A percentile compares a stretch with the other conserved stretches of the same genome.
phyloP scores from a whole-genome alignment of 1,140 invertebrate species.

The Dufourea novaeangliae region DNA sequence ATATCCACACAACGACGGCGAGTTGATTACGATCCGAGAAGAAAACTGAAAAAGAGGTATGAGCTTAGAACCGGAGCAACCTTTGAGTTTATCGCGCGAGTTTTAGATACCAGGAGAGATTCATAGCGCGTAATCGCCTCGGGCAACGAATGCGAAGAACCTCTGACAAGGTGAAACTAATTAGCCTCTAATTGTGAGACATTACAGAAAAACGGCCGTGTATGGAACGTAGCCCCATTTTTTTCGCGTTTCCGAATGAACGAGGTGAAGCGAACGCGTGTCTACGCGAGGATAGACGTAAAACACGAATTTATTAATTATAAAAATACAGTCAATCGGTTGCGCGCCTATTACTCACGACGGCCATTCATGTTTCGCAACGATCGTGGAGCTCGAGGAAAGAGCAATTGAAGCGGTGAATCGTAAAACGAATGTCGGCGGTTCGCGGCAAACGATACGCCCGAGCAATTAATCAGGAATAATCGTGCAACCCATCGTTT shows the following conservation, averaged over 20 bases:
- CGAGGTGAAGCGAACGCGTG: not conserved
- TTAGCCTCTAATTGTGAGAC: slow-evolving; percentile 16
- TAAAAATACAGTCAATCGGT: not conserved
- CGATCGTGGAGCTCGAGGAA: slow-evolving; percentile 1
- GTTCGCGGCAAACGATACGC: not conserved
- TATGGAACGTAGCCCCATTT: slow-evolving; percentile 7
- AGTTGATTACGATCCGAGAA: not conserved
- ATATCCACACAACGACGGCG: not conserved
- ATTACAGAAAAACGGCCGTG: not conserved
- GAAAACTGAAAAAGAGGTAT: not conserved
- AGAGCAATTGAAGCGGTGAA: not conserved
- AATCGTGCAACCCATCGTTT: not conserved
- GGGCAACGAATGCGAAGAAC: slow-evolving; percentile 34
- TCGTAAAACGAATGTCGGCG: not conserved
- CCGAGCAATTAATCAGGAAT: slow-evolving; percentile 17
- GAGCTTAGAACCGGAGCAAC: not conserved
- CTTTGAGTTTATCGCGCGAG: slow-evolving; percentile 1
- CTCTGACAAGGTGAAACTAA: slow-evolving; percentile 32
- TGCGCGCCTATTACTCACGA: not conserved
- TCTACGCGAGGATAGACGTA: not conserved
- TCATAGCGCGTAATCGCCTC: slow-evolving; percentile 18
- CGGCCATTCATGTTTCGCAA: slow-evolving; percentile 22
- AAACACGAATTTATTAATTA: not conserved
- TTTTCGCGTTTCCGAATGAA: not conserved
- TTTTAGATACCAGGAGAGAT: slow-evolving; percentile 18